phyloP scores from a whole-genome alignment of 2,888 invertebrate genomes.

The Protula sp. region DNA sequence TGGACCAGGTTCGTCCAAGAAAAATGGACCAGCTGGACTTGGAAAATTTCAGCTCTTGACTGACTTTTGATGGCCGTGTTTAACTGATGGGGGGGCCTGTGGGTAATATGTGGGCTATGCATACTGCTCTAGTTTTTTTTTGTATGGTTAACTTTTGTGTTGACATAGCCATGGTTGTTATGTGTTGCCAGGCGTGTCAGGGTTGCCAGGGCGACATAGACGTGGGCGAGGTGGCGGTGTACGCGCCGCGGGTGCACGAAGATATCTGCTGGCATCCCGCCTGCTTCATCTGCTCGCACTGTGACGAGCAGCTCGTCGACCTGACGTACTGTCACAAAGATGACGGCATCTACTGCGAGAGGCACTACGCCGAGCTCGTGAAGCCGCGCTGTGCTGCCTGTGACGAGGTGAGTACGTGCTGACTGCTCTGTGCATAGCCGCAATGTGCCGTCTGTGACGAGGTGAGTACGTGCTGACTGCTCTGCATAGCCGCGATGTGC shows the following conservation, averaged over 20 bases:
- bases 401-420: constrained; percentile 90
- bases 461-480: too few species aligned
- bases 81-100: too few species aligned
- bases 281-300: constrained; percentile 84
- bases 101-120: too few species aligned
- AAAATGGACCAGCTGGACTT: too few species aligned
- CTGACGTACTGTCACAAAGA: constrained; percentile 91
- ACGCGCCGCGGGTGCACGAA: constrained; percentile 75
- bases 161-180: too few species aligned
- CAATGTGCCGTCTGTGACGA: constrained; percentile 96
- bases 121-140: too few species aligned
- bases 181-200: too few species aligned
- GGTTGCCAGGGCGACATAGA: constrained; percentile 76
- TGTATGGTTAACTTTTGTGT: too few species aligned
- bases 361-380: constrained; percentile 93
- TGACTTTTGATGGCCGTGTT: too few species aligned
- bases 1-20: too few species aligned
- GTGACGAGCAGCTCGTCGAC: constrained; percentile 90
- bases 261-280: constrained; percentile 78
- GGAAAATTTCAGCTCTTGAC: too few species aligned
- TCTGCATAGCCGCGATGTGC: constrained; percentile 93
- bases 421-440: too few species aligned
- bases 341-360: constrained; percentile 79
- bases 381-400: constrained; percentile 94
- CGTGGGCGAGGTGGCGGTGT: constrained; percentile 75